Evolutionary conservation across 2,113 vertebrate species (phyloP).

Genomic region (Lethenteron reissneri): DNA sequence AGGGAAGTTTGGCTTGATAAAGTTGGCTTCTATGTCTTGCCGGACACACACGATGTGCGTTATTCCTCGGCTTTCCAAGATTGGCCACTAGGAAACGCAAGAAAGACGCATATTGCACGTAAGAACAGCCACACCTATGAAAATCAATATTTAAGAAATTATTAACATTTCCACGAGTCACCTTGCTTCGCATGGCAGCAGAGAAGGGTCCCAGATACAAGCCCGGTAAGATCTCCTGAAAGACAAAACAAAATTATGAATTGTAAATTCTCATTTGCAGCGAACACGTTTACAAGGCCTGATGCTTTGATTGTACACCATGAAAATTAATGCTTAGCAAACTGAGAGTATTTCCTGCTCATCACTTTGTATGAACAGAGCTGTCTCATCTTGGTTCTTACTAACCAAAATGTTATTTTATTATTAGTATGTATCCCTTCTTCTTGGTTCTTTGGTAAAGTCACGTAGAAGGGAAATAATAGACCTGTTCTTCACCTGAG

Average conservation of each 20-base stretch:
- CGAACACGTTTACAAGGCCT: background rate
- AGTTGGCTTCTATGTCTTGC: conserved; percentile 98
- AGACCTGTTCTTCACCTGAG: no score
- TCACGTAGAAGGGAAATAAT: no score
- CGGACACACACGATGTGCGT: conserved; percentile 90
- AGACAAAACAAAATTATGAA: conserved; percentile 11
- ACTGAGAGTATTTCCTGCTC: background rate
- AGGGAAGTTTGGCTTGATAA: conserved; percentile 97
- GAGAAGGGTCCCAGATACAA: conserved; percentile 94
- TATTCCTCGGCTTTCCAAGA: conserved; percentile 73
- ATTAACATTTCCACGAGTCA: conserved; percentile 17
- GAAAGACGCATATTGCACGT: background rate
- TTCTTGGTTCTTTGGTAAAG: no score
- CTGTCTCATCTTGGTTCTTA: background rate
- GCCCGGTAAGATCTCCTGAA: conserved; percentile 84
- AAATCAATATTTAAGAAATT: no score
- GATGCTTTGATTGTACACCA: background rate
- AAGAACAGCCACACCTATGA: no score
- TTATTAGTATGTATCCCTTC: no score
- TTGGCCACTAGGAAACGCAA: conserved; percentile 40
- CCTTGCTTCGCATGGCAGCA: conserved; percentile 99
- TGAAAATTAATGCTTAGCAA: background rate
- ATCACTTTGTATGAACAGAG: background rate
- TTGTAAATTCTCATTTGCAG: conserved; percentile 9
- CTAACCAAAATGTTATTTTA: no score